These are phyloP conservation scores for Delia radicum DNA, from an alignment of 1,140 invertebrate genomes.

Conservation along the genomic window DNA sequence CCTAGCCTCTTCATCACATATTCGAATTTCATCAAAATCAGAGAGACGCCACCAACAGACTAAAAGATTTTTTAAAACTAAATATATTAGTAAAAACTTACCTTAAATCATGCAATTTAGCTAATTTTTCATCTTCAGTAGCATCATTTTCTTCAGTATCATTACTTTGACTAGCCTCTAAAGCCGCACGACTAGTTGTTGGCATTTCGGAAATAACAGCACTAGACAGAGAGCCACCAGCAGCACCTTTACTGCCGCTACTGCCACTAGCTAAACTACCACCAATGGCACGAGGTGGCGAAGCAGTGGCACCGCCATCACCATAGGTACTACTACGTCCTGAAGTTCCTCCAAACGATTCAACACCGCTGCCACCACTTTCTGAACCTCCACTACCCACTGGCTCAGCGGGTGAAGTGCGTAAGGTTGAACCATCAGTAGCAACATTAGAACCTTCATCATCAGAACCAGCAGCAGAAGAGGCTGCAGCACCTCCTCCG, in stretches of 20 bases:
- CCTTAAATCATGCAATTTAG: constrained; percentile 66
- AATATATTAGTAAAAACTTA: constrained; percentile 25
- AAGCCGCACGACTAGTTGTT: constrained; percentile 43
- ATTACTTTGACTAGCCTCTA: not conserved
- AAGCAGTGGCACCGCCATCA: constrained; percentile 57
- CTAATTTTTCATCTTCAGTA: constrained; percentile 58
- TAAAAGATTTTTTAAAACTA: too few species aligned
- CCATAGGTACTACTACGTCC: constrained; percentile 87
- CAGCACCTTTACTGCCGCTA: constrained; percentile 24
- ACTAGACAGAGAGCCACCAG: constrained; percentile 25
- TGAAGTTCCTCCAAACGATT: constrained; percentile 88
- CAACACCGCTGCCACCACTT: constrained; percentile 85
- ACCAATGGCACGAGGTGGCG: constrained; percentile 39
- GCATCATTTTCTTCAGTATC: constrained; percentile 50
- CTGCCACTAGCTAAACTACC: constrained; percentile 10
- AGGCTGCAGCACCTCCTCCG: constrained; percentile 61
- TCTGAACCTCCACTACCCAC: constrained; percentile 73
- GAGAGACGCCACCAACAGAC: too few species aligned
- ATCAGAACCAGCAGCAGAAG: constrained; percentile 80
- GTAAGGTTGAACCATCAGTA: constrained; percentile 86
- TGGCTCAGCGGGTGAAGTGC: constrained; percentile 84
- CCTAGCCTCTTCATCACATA: too few species aligned
- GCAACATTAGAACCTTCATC: constrained; percentile 92
- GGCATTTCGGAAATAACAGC: constrained; percentile 43
- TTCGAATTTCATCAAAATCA: too few species aligned